Base-by-base conservation (phyloP, 2,888 invertebrate species). In the Acleris sparsana region DNA sequence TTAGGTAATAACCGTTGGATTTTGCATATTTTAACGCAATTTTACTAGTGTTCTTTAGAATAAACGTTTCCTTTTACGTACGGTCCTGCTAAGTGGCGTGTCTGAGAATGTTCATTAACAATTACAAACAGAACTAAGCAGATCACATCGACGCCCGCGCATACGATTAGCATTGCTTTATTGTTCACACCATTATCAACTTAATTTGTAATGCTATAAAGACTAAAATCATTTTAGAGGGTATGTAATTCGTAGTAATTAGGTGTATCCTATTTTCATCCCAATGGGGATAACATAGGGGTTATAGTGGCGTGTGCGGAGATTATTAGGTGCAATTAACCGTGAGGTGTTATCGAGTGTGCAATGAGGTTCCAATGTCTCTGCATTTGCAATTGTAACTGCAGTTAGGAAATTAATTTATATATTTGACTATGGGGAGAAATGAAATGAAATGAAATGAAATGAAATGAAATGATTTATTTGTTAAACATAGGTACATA, bases 71-170 rank as follows among this genome's bases (percentile, higher is more conserved):
- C 66, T 76, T 79, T 75, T 73, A 74, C 74, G 72, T 78, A 77
- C 75, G 78, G 80, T 85, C 85, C 85, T 82, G 74, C 80, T 82
- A 77, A 77, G 76, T 74, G 72, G 75, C 74, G 59, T 59, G 62
- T 76, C 74, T 71, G 74, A 71, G 75, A 73, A 77, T 77, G 79
- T 79, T 80, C 80, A 85, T 82, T 85, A 83, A 76, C 81, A 82
- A 83, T 83, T 82, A 80, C 78, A 81, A 84, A 77, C 67, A 63
- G 67, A 67, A 65, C 20, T 63, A 44, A 62, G 53, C 39, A 59
- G 67, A 69, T 63, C 71, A 70, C 71, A 79, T 75, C 75, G 71
- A 63, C 73, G 74, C 70, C 43, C 53, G 75, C 76, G 79, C 79
- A 78, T 75, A 71, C 73, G 29, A 63, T 57, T 62, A 53, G 39